These are phyloP conservation scores for Emesis furor DNA, from an alignment of 2,888 invertebrate genomes.

Conservation along the genomic window DNA sequence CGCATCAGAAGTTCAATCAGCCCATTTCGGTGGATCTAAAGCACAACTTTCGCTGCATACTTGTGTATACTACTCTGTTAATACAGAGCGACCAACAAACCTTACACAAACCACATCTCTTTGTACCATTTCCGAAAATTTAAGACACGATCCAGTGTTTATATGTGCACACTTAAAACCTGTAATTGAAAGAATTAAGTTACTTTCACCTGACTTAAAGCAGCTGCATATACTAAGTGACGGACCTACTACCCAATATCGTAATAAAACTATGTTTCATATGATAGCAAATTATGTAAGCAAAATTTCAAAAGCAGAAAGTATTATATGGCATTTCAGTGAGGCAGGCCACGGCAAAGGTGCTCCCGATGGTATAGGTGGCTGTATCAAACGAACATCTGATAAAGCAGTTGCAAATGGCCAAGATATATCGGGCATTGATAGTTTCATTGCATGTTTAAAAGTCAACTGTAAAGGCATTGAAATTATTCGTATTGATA, in stretches of 20 bases:
- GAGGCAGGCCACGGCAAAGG: background rate
- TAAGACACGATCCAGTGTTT: slow-evolving; percentile 37
- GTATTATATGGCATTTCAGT: background rate
- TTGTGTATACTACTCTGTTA: too few species aligned
- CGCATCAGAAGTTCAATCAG: too few species aligned
- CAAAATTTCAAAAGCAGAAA: background rate
- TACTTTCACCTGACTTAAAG: slow-evolving; percentile 15
- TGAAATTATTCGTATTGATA: too few species aligned
- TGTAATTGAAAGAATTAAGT: slow-evolving; percentile 25
- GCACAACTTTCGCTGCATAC: too few species aligned
- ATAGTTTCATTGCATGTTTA: too few species aligned
- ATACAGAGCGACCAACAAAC: too few species aligned
- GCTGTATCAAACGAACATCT: too few species aligned
- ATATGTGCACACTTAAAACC: slow-evolving; percentile 38
- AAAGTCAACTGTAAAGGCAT: too few species aligned
- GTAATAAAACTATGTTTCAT: slow-evolving; percentile 39
- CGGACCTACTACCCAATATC: slow-evolving; percentile 33
- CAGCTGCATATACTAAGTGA: slow-evolving; percentile 31
- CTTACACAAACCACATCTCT: background rate
- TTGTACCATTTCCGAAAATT: slow-evolving; percentile 18
- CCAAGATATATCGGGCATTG: too few species aligned
- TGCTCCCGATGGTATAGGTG: background rate
- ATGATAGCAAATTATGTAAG: slow-evolving; percentile 10
- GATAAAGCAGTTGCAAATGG: too few species aligned
- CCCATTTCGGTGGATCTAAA: too few species aligned